Evolutionary conservation across 2,888 invertebrate genomes (phyloP), one percentile per base, ranked within the genome.

Genomic region (Pseudeuparius sepicola): DNA sequence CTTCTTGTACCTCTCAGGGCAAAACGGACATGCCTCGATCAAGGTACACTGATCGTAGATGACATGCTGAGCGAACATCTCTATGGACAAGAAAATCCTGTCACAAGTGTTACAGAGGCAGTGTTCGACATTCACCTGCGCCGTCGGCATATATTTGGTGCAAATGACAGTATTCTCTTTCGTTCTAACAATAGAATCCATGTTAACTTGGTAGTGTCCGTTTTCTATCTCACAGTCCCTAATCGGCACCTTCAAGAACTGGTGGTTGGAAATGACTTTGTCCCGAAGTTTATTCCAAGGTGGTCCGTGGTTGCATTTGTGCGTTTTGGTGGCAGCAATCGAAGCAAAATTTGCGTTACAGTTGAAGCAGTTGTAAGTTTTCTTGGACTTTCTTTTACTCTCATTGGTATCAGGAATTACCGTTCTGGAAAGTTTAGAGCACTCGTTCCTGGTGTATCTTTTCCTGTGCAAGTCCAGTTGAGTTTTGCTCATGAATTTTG

Each of bases 21-120:
- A 44, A 11, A 44, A 12, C 3, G 24, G 23, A 25, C 44, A 44
- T 12, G 31, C 31, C 11, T 36, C 36, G 23, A 38, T 36, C 6
- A 40, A 17, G 10, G 24, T 18, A 16, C 44, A 44, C 15, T 34
- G 36, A 12, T 31, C 30, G 3, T 28, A 25, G 5, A 31, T 14
- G 10, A 40, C 17, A 31, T 44, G 44, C 9, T 40, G 31, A 11
- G 25, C 25, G 9, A 42, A 37, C 5, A 37, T 24, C 6, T 43
- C 31, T 14, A 39, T 14, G 6, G 34, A 24, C 16, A 44, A 15
- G 28, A 44, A 44, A 11, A 40, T 26, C 24, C 37, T 38, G 15
- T 44, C 35, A 16, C 44, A 44, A 12, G 23, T 38, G 14, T 28
- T 36, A 24, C 44, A 44, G 4, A 23, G 34, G 16, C 28, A 40